phyloP scores from a whole-genome alignment of 2,888 invertebrate species.

The Panopea generosa region DNA sequence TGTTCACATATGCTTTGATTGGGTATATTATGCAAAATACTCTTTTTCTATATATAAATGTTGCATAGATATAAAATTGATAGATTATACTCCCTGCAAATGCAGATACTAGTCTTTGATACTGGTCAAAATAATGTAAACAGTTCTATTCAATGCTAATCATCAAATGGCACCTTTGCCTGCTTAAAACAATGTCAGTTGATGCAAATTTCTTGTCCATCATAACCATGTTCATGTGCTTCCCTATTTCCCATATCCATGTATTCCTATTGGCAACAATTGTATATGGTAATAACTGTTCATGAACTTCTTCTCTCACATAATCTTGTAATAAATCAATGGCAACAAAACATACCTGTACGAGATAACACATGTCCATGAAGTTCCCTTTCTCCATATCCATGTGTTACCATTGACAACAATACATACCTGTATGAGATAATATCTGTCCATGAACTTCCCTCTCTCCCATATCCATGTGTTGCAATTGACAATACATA shows the following conservation, averaged over 20 bases:
- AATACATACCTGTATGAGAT: slow-evolving; percentile 85
- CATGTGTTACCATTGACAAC: slow-evolving; percentile 82
- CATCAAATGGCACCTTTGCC: slow-evolving; percentile 84
- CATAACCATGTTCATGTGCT: slow-evolving; percentile 85
- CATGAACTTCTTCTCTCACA: slow-evolving; percentile 85
- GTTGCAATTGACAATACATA: slow-evolving; percentile 83
- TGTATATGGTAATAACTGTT: slow-evolving; percentile 85
- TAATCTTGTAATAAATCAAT: slow-evolving; percentile 68
- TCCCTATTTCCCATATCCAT: slow-evolving; percentile 85
- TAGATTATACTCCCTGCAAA: too few species aligned
- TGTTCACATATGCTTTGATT: too few species aligned
- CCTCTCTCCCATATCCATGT: slow-evolving; percentile 85
- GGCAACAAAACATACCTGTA: slow-evolving; percentile 79
- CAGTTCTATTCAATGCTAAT: slow-evolving; percentile 75
- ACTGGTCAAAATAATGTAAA: too few species aligned
- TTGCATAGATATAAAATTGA: too few species aligned
- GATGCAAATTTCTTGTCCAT: slow-evolving; percentile 85
- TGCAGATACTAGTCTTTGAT: too few species aligned
- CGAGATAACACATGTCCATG: slow-evolving; percentile 84
- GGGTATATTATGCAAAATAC: too few species aligned
- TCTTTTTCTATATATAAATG: too few species aligned
- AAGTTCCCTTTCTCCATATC: slow-evolving; percentile 85
- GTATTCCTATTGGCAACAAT: slow-evolving; percentile 76
- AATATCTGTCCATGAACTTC: slow-evolving; percentile 85
- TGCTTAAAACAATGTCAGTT: slow-evolving; percentile 85